These are phyloP conservation scores for Porites rus DNA, from an alignment of 92 coral and sea anemone genomes.

Conservation along the genomic window DNA sequence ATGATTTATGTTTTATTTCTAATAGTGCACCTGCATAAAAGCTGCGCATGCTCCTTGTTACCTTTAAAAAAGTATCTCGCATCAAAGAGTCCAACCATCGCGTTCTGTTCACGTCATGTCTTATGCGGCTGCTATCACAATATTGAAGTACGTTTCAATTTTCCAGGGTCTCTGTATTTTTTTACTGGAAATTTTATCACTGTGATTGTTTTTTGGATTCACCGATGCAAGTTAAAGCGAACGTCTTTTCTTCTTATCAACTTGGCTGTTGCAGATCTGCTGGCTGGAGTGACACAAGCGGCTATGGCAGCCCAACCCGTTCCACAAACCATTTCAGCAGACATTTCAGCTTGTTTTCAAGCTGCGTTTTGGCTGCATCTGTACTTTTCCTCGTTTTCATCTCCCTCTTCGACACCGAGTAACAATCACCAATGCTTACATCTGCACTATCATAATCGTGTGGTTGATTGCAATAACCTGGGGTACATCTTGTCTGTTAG, in stretches of 20 bases:
- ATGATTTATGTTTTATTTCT: too few relatives aligned
- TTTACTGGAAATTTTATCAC: background rate
- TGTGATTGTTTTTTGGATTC: background rate
- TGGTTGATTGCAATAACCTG: background rate
- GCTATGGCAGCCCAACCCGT: background rate
- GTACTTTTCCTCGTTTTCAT: background rate
- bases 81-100: too few relatives aligned
- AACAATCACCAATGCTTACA: background rate
- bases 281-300: background rate
- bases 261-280: slow-evolving; percentile 3
- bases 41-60: too few relatives aligned
- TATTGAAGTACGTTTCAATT: background rate
- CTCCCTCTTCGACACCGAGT: slow-evolving; percentile 14
- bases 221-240: background rate
- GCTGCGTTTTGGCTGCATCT: background rate
- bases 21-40: too few relatives aligned
- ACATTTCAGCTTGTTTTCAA: background rate
- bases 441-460: background rate
- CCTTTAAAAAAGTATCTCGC: too few relatives aligned
- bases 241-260: slow-evolving; percentile 4
- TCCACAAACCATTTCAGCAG: background rate
- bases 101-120: background rate
- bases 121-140: background rate
- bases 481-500: background rate
- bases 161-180: background rate